phyloP scores from a whole-genome alignment of 2,113 vertebrate species.

The Speoplatyrhinus poulsoni region DNA sequence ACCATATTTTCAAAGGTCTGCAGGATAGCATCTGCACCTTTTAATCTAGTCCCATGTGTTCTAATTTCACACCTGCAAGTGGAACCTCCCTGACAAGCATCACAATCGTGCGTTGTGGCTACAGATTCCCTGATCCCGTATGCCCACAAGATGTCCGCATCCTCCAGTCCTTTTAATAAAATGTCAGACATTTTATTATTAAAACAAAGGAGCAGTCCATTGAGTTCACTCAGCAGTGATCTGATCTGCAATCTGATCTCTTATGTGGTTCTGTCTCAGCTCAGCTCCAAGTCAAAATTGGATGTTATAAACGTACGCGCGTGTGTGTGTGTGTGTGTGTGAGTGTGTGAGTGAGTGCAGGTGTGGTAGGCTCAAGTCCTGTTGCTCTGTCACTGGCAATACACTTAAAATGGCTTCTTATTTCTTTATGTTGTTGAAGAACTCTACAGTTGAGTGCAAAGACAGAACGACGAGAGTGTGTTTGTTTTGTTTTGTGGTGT shows the following conservation, averaged over 20 bases:
- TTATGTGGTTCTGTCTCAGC: slow-evolving; percentile 22
- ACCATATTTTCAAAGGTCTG: slow-evolving; percentile 7
- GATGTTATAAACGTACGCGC: neutral
- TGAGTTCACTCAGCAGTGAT: slow-evolving; percentile 48
- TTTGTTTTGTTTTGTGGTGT: no score
- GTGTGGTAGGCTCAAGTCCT: neutral
- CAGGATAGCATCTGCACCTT: slow-evolving; percentile 9
- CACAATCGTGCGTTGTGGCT: neutral
- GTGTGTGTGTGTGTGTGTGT: neutral
- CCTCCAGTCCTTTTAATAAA: slow-evolving; percentile 46
- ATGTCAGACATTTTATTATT: slow-evolving; percentile 50
- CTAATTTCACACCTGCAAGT: slow-evolving; percentile 31
- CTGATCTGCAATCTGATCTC: slow-evolving; percentile 47
- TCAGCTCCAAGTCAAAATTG: neutral
- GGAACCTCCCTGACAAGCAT: neutral
- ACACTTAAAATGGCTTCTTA: no score
- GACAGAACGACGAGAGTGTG: no score
- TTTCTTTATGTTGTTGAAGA: no score
- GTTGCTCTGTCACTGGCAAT: no score
- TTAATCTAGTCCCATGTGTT: slow-evolving; percentile 22
- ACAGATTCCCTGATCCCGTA: slow-evolving; percentile 5
- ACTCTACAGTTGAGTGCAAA: no score
- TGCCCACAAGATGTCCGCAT: slow-evolving; percentile 19
- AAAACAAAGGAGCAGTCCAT: slow-evolving; percentile 53
- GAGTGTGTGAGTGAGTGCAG: neutral